Evolutionary conservation across 2,797 vertebrate species (phyloP).

Genomic region (Anabas testudineus): DNA sequence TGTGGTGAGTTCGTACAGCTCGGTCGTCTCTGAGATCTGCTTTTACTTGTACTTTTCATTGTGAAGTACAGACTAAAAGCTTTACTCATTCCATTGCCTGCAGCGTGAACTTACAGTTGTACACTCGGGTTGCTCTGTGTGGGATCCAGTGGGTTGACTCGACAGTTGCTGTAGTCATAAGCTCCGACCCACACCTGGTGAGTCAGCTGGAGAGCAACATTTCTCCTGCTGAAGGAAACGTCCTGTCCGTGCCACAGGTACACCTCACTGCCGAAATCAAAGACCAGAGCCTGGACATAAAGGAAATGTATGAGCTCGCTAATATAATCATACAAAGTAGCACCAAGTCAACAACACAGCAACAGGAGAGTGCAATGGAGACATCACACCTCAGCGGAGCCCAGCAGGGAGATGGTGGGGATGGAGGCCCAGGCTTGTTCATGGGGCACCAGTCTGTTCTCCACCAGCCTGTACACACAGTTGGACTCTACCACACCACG

Average conservation of each 20-base stretch:
- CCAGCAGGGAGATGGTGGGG: slow-evolving; percentile 78
- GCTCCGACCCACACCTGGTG: slow-evolving; percentile 84
- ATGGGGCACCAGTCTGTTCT: slow-evolving; percentile 83
- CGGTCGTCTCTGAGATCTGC: slow-evolving; percentile 2
- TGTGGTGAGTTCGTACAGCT: slow-evolving; percentile 29
- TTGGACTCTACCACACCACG: slow-evolving; percentile 84
- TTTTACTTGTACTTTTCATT: not conserved
- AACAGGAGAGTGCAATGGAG: not conserved
- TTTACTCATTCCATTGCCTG: not conserved
- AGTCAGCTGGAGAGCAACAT: slow-evolving; percentile 82
- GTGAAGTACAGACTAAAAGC: slow-evolving; percentile 18
- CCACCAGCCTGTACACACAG: slow-evolving; percentile 85
- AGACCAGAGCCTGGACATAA: slow-evolving; percentile 82
- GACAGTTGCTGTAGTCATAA: slow-evolving; percentile 88
- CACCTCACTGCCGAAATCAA: slow-evolving; percentile 88
- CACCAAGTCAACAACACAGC: not conserved
- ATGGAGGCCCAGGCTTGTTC: slow-evolving; percentile 83
- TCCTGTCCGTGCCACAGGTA: slow-evolving; percentile 87
- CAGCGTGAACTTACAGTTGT: slow-evolving; percentile 71
- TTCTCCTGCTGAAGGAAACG: slow-evolving; percentile 73
- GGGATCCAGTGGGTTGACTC: slow-evolving; percentile 85
- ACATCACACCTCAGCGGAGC: slow-evolving; percentile 76
- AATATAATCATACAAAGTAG: not conserved
- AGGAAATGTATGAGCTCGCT: not conserved
- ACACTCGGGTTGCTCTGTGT: slow-evolving; percentile 65